Base-by-base conservation (phyloP, 2,888 invertebrate species). In the Falcaria lacertinaria region DNA sequence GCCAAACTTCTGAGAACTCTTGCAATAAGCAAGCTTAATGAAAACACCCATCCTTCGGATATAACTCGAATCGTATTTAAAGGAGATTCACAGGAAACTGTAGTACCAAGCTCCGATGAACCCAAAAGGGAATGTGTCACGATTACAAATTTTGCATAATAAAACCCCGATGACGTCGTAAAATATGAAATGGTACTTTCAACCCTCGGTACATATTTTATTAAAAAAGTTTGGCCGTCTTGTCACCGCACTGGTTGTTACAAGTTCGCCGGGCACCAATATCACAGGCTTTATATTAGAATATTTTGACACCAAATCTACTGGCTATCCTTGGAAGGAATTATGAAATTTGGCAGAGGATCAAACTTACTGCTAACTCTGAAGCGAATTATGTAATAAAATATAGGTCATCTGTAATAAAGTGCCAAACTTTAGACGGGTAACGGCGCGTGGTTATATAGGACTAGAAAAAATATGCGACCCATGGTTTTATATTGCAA, bases 221-320 rank as follows among this genome's bases (percentile, higher is more conserved):
- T 81, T 83, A 81, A 81, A 83, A 82, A 81, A 81, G 64, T 82
- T 81, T 67, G 43, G 60, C 56, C 67, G 67, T 78, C 70, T 56
- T 69, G 74, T 74, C 76, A 70, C 72, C 74, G 60, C 69, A 63
- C 69, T 60, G 57, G 57, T 57, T 63, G 67, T 69, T 57, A 56
- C 64, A 66, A 66, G 64, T 69, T 69, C 42, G 43, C 50, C 42
- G 57, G 47, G 48, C 48, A 57, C 71, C 68, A 74, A 37, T 28
- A 28, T 37, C 37, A 78, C 69, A 69, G 53, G 61, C 60, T 69
- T 60, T 75, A 74, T 81, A 78, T 80, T 80, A 76, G 78, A 74
- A 73, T 67, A 74, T 73, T 74, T 74, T 66, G 61, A 68, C 65
- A 63, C 61, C 61, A 57, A 68, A 66, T 69, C 61, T 59, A 28